phyloP scores from a whole-genome alignment of 2,113 vertebrate genomes.

The Microtus oregoni region DNA sequence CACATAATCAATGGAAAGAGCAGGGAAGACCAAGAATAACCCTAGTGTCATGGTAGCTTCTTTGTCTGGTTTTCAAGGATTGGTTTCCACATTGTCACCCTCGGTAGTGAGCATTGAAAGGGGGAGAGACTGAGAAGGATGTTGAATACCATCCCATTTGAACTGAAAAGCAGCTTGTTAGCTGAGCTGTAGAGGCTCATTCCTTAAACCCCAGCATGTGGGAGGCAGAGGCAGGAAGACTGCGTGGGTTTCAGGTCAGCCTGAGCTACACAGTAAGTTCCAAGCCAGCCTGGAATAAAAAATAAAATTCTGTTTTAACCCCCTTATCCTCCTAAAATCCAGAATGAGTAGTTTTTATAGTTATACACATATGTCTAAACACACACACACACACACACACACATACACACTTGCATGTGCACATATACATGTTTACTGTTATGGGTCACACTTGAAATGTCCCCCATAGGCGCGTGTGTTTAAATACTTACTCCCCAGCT shows the following conservation, averaged over 20 bases:
- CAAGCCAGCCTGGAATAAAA: not conserved
- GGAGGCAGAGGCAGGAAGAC: not conserved
- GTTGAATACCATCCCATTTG: not conserved
- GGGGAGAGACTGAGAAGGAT: not conserved
- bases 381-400: not conserved
- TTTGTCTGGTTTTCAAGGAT: conserved; percentile 14
- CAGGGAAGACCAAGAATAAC: not conserved
- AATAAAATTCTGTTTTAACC: not conserved
- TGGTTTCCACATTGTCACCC: not conserved
- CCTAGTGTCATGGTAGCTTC: not conserved
- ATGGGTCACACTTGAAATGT: not conserved
- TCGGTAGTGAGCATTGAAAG: not conserved
- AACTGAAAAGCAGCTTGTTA: not conserved
- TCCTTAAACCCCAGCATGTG: not conserved
- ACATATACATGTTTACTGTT: not conserved
- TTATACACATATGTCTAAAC: not conserved
- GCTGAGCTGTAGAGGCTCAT: not conserved
- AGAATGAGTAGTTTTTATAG: not conserved
- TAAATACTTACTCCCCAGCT: not conserved
- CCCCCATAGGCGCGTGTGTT: not conserved
- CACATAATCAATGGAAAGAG: not conserved
- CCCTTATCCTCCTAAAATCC: not conserved
- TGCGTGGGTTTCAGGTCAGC: not conserved
- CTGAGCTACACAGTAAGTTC: not conserved
- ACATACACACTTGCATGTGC: too few species aligned